Base-by-base conservation (phyloP, 2,888 invertebrate species). In the Sialis fuliginosa region DNA sequence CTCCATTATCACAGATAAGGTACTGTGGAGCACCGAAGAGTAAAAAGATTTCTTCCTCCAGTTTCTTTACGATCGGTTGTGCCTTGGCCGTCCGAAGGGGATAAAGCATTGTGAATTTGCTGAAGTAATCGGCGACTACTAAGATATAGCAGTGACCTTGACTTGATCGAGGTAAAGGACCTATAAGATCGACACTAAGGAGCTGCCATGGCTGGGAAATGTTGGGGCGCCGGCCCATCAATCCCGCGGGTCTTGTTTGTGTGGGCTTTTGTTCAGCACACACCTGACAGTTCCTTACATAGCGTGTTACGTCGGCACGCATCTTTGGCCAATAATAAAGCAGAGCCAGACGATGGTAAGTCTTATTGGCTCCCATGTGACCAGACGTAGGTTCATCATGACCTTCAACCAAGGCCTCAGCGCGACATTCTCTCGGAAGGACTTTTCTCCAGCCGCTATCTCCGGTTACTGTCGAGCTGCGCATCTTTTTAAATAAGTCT, bases 261-360 rank as follows among this genome's bases (percentile, higher is more conserved):
- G 22, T 22, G 22, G 22, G 22, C 10, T 43, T 43, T 9, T 43
- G 13, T 6, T 6, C 32, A 5, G 22, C 10, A 10, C 35, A 56
- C 1, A 41, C 42, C 6, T 35, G 6, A 37, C 55, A 56, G 4
- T 10, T 33, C 3, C 47, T 30, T 1, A 56, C 53, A 33, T 48
- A 54, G 0, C 37, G 42, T 1, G 45, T 48, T 1, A 55, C 42
- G 31, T 55, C 54, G 4, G 40, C 6, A 32, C 45, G 41, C 51
- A 55, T 52, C 8, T 48, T 32, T 4, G 56, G 56, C 57, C 55
- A 57, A 39, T 50, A 57, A 39, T 50, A 55, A 5, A 33, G 30
- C 7, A 43, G 3, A 1, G 44, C 8, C 6, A 51, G 33, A 6
- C 54, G 42, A 2, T 45, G 39, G 6, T 43, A 51, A 0, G 54